Percentiles rank a stretch among this genome's conserved stretches.
Conservation (phyloP, 2,888 invertebrate species). For the Diplolepis rosae region DNA sequence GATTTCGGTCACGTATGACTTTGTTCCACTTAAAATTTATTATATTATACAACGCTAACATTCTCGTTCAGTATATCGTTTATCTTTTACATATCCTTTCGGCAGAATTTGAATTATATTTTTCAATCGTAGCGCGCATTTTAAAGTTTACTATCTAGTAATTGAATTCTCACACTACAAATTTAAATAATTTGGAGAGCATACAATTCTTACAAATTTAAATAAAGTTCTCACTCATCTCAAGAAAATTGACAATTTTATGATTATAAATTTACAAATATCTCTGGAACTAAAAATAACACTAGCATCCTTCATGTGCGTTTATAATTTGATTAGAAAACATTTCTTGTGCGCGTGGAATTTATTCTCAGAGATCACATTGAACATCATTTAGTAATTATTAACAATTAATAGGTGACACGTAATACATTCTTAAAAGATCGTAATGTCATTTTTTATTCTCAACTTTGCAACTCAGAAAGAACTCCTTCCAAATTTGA, state of each 20-base stretch:
- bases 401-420: conserved; percentile 8
- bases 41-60: conserved; percentile 27
- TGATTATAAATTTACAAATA: not conserved
- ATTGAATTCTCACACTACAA: conserved; percentile 1
- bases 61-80: conserved; percentile 16
- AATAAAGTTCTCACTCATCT: not conserved
- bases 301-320: conserved; percentile 4
- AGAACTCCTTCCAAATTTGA: not conserved
- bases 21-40: conserved; percentile 30
- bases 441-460: not conserved
- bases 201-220: not conserved
- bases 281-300: conserved; percentile 11
- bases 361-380: conserved; percentile 1
- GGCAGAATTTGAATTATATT: conserved; percentile 21
- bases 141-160: conserved; percentile 13
- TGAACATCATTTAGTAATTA: conserved; percentile 15
- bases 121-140: not conserved
- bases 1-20: conserved; percentile 52
- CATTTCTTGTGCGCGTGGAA: conserved; percentile 24
- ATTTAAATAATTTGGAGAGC: not conserved
- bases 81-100: conserved; percentile 4
- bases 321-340: conserved; percentile 5
- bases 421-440: not conserved
- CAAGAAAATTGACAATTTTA: not conserved
- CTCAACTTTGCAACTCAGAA: not conserved